These are phyloP conservation scores for Catagonus wagneri DNA, from an alignment of 2,113 vertebrate species.

Conservation along the genomic window DNA sequence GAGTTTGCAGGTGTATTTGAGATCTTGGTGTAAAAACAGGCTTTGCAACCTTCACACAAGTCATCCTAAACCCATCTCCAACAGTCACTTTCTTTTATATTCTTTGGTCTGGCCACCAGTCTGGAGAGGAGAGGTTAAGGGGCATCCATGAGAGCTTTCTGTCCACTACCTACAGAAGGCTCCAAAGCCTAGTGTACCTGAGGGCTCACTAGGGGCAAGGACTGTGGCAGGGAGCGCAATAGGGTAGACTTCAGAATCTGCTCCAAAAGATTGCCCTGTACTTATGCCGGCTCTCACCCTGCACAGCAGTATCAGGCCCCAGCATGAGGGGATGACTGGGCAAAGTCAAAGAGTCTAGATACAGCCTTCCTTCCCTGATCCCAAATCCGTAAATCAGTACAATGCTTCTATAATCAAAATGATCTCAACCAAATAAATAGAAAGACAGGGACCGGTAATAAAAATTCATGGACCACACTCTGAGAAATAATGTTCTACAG, in stretches of 20 bases:
- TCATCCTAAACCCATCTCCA: background rate
- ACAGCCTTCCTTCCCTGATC: background rate
- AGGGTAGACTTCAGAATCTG: background rate
- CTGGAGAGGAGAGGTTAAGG: no score
- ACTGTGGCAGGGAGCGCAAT: background rate
- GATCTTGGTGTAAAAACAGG: background rate
- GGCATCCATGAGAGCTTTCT: background rate
- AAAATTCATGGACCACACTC: background rate
- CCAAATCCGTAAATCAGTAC: background rate
- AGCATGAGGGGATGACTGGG: background rate
- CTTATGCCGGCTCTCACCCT: background rate
- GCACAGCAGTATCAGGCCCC: no score
- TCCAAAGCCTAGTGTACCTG: background rate
- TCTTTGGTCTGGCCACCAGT: background rate
- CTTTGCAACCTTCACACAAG: background rate
- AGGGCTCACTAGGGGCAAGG: background rate
- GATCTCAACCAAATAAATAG: background rate
- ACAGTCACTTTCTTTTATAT: background rate
- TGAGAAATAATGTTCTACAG: background rate
- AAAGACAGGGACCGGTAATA: background rate
- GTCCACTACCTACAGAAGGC: background rate
- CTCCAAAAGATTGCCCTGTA: accelerated
- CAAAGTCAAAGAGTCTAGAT: background rate
- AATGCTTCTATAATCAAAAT: background rate
- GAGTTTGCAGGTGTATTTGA: background rate